Base-by-base conservation (phyloP, 2,888 invertebrate species). In the Boloria selene region DNA sequence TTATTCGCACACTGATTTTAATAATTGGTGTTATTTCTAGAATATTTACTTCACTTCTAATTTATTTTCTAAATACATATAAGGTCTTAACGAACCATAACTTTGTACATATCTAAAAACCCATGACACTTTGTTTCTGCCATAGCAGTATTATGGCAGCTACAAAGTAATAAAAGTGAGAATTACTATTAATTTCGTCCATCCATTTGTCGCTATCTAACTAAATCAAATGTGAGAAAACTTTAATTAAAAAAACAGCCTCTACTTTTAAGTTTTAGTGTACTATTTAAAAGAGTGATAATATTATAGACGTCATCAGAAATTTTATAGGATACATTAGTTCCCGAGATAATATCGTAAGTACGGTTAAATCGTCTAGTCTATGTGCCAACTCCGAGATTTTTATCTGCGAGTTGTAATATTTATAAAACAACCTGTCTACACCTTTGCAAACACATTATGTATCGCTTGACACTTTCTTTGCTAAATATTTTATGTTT, bases 321-420 rank as follows among this genome's bases (percentile, higher is more conserved):
- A 47, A 52, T 49, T 59, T 61, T 68, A 68, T 50, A 61, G 58
- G n/a, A 31, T 22, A 44, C 72, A 74, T 73, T 73, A 74, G 70
- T 74, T 72, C 67, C 55, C 67, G 49, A 67, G 76, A 77, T 77
- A 64, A 53, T 44, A 75, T 76, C 74, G 38, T 38, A 51, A 54
- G 50, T 69, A 70, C 70, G 69, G 69, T 74, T 72, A 69, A 72
- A 31, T 58, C 26, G 50, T 61, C 56, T 26, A 44, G 56, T 52
- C 51, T 60, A 64, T 64, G 64, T 64, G 31, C 18, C 31, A 47
- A 53, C 47, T 55, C 61, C 42, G 38, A 65, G 65, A 61, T 65
- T 22, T 18, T 67, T 54, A 69, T 69, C 69, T 50, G 17, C 16
- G 60, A 62, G 22, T 58, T 61, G 64, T 69, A 69, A 58, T 69